Evolutionary conservation across 2,797 vertebrate genomes (phyloP).

Genomic region (Micrastur ruficollis): DNA sequence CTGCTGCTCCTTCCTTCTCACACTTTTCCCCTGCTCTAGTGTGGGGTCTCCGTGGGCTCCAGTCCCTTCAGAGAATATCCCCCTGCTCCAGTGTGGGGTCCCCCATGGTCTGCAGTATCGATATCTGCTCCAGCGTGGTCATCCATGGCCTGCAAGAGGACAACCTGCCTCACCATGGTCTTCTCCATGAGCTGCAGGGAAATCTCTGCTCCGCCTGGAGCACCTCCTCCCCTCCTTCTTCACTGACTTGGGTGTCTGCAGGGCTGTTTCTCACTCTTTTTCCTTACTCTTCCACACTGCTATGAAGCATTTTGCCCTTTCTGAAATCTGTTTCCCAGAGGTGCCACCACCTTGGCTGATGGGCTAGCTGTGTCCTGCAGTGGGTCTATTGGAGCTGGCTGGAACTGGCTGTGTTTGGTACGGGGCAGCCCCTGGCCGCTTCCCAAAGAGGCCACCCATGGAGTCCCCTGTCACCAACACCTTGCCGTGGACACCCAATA

Average conservation of each 20-base stretch:
- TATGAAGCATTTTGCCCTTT: background rate
- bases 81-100: background rate
- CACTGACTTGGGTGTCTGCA: background rate
- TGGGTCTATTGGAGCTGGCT: background rate
- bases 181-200: background rate
- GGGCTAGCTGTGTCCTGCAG: background rate
- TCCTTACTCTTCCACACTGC: background rate
- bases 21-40: background rate
- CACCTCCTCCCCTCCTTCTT: background rate
- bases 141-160: background rate
- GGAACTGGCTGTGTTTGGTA: accelerated
- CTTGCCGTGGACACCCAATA: background rate
- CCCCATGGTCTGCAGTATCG: background rate
- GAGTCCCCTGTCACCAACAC: background rate
- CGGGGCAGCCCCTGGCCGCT: background rate
- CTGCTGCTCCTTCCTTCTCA: background rate
- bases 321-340: background rate
- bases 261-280: background rate
- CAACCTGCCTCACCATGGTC: too few relatives aligned
- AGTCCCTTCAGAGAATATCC: background rate
- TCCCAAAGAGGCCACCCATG: background rate
- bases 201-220: background rate
- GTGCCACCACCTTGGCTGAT: background rate
- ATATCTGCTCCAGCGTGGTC: accelerated
- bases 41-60: background rate